phyloP scores from a whole-genome alignment of 1,140 invertebrate species.

The Macrosteles quadrilineatus region DNA sequence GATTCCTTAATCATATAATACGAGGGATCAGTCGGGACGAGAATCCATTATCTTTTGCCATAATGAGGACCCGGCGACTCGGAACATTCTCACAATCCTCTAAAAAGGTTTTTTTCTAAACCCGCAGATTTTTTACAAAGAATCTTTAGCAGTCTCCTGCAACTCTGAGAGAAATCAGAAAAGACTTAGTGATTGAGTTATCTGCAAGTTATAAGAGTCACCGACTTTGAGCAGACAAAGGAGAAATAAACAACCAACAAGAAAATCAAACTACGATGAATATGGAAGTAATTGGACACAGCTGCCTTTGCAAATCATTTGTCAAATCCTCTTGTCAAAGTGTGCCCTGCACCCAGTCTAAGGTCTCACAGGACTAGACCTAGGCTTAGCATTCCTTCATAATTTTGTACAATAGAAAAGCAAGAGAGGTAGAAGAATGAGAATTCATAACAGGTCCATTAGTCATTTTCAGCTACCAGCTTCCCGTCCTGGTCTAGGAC shows the following conservation, averaged over 20 bases:
- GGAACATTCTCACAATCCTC: constrained; percentile 8
- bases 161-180: too few relatives aligned
- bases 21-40: constrained; percentile 20
- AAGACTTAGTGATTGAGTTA: too few relatives aligned
- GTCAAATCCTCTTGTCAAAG: not conserved
- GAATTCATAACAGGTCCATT: constrained; percentile 19
- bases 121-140: constrained; percentile 2
- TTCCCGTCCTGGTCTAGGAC: too few relatives aligned
- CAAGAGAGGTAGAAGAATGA: constrained; percentile 22
- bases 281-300: too few relatives aligned
- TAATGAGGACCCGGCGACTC: constrained; percentile 10
- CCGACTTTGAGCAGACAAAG: too few relatives aligned
- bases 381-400: not conserved
- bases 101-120: constrained; percentile 28
- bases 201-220: too few relatives aligned
- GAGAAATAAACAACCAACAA: too few relatives aligned
- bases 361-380: not conserved
- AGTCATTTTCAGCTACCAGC: not conserved
- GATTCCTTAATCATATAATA: constrained; percentile 42
- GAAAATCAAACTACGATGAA: too few relatives aligned
- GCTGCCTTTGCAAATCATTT: not conserved
- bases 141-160: not conserved
- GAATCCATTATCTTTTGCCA: constrained; percentile 38
- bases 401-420: constrained; percentile 20
- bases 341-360: not conserved